phyloP scores from a whole-genome alignment of 2,113 vertebrate species.

The Atrichornis clamosus region DNA sequence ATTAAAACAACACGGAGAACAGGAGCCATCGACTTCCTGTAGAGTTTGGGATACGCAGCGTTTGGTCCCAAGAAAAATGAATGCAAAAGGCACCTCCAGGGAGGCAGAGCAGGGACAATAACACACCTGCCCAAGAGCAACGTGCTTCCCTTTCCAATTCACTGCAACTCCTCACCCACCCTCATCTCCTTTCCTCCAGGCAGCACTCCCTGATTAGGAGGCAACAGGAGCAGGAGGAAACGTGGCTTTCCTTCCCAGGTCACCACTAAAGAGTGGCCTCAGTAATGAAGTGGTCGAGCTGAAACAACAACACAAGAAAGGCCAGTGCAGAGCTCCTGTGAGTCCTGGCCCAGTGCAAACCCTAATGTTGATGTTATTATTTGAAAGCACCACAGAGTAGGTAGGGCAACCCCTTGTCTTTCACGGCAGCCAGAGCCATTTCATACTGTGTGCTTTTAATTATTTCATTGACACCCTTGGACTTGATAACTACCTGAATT shows the following conservation, averaged over 20 bases:
- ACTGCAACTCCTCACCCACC: background rate
- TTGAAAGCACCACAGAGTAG: background rate
- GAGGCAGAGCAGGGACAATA: background rate
- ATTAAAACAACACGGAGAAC: background rate
- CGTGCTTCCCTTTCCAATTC: fast-evolving
- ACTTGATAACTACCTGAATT: conserved; percentile 50
- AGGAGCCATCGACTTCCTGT: background rate
- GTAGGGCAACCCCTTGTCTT: background rate
- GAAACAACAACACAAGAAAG: background rate
- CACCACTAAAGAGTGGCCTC: background rate
- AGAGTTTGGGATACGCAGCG: fast-evolving
- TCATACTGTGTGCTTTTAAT: background rate
- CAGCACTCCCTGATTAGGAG: background rate
- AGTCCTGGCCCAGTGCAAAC: background rate
- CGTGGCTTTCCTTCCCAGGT: background rate
- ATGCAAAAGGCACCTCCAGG: background rate
- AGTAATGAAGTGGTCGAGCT: background rate
- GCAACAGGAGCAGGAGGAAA: background rate
- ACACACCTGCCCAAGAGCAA: background rate
- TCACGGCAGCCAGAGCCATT: background rate
- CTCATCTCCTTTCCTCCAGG: background rate
- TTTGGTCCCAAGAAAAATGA: fast-evolving
- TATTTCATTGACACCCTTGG: conserved; percentile 42
- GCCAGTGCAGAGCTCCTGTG: background rate
- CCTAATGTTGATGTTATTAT: background rate